Conservation (phyloP, 2,888 invertebrate genomes). For the Diaphora mendica region DNA sequence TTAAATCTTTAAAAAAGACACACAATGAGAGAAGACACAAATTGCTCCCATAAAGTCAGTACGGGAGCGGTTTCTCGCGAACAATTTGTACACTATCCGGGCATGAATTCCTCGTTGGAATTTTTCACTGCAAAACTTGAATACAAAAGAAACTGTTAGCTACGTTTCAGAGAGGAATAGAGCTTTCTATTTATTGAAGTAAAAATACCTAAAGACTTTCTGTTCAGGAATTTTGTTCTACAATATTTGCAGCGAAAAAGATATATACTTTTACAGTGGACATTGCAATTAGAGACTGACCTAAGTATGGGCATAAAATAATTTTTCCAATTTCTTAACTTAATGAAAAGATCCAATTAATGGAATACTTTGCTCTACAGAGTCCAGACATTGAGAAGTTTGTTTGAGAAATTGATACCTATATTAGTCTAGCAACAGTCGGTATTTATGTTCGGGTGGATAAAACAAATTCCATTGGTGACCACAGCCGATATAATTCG, state of each 20-base stretch:
- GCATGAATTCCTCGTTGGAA: constrained; percentile 25
- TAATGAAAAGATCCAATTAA: neutral
- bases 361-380: neutral
- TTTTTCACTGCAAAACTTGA: constrained; percentile 31
- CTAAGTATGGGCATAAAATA: neutral
- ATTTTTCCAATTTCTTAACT: neutral
- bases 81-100: constrained; percentile 37
- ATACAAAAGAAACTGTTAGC: constrained; percentile 30
- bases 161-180: constrained; percentile 17
- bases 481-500: neutral
- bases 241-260: neutral
- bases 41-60: constrained; percentile 11
- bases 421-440: neutral
- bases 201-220: constrained; percentile 3
- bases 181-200: constrained; percentile 15
- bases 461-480: neutral
- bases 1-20: neutral
- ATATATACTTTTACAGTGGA: neutral
- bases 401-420: neutral
- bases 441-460: neutral
- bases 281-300: neutral
- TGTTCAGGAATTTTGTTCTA: neutral
- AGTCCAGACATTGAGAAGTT: neutral
- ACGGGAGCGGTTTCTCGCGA: neutral
- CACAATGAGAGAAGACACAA: constrained; percentile 4